Percentiles rank a stretch among this genome's conserved stretches.
Evolutionary conservation across 1,140 invertebrate species (phyloP).

Genomic region (Aleiodes sp.): DNA sequence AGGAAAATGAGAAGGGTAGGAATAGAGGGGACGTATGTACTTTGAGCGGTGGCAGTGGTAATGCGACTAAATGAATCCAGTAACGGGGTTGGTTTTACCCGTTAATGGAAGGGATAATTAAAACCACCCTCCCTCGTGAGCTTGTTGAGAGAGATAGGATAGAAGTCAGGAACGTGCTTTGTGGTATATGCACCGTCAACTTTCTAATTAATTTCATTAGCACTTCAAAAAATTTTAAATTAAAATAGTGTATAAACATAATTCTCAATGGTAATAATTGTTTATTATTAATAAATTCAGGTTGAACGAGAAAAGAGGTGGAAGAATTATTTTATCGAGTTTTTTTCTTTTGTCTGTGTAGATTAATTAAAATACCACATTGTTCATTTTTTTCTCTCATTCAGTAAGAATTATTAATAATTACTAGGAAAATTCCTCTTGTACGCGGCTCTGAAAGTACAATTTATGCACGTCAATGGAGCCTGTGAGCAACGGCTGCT

Average conservation of each 20-base stretch:
- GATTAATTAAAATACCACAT: too few relatives aligned
- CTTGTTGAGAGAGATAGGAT: conserved; percentile 45
- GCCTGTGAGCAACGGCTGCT: conserved; percentile 16
- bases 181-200: background rate
- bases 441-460: background rate
- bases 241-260: background rate
- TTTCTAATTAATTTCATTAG: conserved; percentile 5
- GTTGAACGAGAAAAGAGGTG: too few relatives aligned
- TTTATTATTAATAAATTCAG: too few relatives aligned
- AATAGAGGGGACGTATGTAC: conserved; percentile 22
- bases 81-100: conserved; percentile 53
- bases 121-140: conserved; percentile 51
- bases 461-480: background rate
- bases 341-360: too few relatives aligned
- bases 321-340: too few relatives aligned
- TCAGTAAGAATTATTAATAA: too few relatives aligned
- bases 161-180: conserved; percentile 43
- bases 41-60: conserved; percentile 34
- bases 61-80: conserved; percentile 58
- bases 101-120: conserved; percentile 58
- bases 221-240: background rate
- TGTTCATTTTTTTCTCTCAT: background rate
- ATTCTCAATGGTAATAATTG: too few relatives aligned
- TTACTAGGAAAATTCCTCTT: background rate
- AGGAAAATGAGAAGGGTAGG: background rate